These are phyloP conservation scores for Acrossocheilus fasciatus DNA, from an alignment of 2,797 vertebrate species.

Conservation along the genomic window DNA sequence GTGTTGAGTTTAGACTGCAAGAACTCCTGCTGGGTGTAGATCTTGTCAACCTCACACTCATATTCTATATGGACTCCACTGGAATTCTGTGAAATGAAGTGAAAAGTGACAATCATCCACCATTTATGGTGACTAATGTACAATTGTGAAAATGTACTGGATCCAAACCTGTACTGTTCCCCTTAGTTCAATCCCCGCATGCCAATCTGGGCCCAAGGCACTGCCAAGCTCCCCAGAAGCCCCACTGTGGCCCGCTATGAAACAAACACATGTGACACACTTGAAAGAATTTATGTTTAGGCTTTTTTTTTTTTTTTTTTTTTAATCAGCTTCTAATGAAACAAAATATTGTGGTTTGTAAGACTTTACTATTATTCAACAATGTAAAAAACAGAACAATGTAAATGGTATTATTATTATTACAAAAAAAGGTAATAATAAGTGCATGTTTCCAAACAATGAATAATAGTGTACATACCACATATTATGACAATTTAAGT, in stretches of 20 bases:
- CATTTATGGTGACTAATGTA: not conserved
- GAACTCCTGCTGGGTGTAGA: slow-evolving; percentile 83
- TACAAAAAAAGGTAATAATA: too few species aligned
- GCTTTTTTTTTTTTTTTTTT: not conserved
- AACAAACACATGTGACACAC: not conserved
- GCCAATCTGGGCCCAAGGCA: slow-evolving; percentile 96
- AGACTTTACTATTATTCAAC: not conserved
- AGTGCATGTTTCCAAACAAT: not conserved
- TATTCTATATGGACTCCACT: slow-evolving; percentile 87
- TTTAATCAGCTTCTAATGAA: not conserved
- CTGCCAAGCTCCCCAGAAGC: slow-evolving; percentile 79
- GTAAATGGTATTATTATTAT: too few species aligned
- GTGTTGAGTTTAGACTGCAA: slow-evolving; percentile 69
- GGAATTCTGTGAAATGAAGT: slow-evolving; percentile 75
- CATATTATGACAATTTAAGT: not conserved
- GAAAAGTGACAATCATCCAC: not conserved
- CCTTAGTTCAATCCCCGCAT: slow-evolving; percentile 85
- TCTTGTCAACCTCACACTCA: slow-evolving; percentile 87
- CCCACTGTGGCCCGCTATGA: slow-evolving; percentile 31
- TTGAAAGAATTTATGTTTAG: not conserved
- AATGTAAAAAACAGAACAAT: not conserved
- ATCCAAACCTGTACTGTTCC: slow-evolving; percentile 84
- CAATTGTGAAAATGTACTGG: not conserved
- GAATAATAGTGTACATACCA: not conserved
- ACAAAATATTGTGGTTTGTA: not conserved